Base-by-base conservation (phyloP, 1,140 invertebrate genomes). In the Sarcophaga peregrina region DNA sequence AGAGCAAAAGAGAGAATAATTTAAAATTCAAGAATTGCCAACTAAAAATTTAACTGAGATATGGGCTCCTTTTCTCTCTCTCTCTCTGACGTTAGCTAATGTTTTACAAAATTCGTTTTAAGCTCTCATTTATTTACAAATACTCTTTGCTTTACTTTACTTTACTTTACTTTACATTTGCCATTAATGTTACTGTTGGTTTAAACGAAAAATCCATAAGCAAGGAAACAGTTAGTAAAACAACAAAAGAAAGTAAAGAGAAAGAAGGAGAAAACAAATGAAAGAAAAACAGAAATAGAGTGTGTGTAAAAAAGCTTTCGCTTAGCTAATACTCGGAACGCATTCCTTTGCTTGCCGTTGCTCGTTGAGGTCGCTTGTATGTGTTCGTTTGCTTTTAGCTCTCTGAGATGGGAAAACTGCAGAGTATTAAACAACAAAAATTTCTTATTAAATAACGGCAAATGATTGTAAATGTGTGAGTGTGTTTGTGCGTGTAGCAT, bases 111-210 rank as follows among this genome's bases (percentile, higher is more conserved):
- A 37, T 37, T 37, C 4, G 25, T 37, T 1, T 37, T 37, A 37
- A 37, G 25, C 25, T 37, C 25, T 37, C 25, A 2, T 37, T 37
- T 37, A 37, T 37, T 37, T 2, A 37, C 1, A 37, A 1, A 37
- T 37, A 37, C 25, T 37, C 25, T 37, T 37, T 37, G 25, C 25
- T 37, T 37, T 37, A 37, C 25, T 37, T 37, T 37, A 37, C 25
- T 68, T 10, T 68, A 68, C 58, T 68, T 20, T 68, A 50, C 20
- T 17, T 15, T 15, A 68, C 17, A 68, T 85, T 82, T 83, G 84
- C 86, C 85, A 88, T 85, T 87, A 85, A 86, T 87, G 4, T 80
- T 80, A 88, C 86, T 87, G 86, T 85, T 84, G 86, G 83, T 83
- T 83, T 85, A 85, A 85, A 46, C 7, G n/a, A 17, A 45, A 46